Base-by-base conservation (phyloP, 35 echinoderm and acorn worm genomes). In the Ophioderma brevispina region DNA sequence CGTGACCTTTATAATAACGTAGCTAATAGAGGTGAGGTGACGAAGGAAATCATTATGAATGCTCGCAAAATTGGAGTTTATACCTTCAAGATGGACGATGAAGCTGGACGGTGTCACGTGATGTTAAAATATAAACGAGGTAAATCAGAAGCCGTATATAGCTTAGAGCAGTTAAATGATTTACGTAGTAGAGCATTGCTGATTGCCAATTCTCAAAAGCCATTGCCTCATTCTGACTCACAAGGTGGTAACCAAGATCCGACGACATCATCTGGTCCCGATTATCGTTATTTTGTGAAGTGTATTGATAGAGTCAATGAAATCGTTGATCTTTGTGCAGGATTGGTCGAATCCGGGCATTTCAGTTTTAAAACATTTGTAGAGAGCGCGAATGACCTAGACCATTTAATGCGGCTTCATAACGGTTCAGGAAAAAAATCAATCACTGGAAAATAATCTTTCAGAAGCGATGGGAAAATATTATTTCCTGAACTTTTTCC, bases 1-100 rank as follows among this genome's bases (percentile, higher is more conserved):
- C 63, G 75, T 32, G 75, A 87, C 32, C 38, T 87, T 34, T 87
- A 87, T 75, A 87, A 87, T 38, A 87, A 87, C 31, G 75, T 87
- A 35, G 85, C 85, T 28, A 64, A 87, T 21, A 33, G 85, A 30
- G 85, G 85, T 34, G 85, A 87, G 35, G 78, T 87, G 85, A 87
- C 85, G 1, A 87, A 87, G 70, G 75, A 87, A 33, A 87, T 87
- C 63, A 87, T 87, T 31, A 21, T 18, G 14, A 87, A 78, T 78
- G 85, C 85, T 21, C 63, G 77, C 78, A 11, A 78, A 19, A 19
- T 39, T 1, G 85, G 85, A 1, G 0, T 75, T 39, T 87, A 87
- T 37, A 0, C 13, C 19, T 87, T 87, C 70, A 31, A 36, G 21
- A 40, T 87, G 76, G 70, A 77, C 14, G 38, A 87, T n/a, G 85